Base-by-base conservation (phyloP, 2,797 vertebrate genomes). In the Anguilla pacifica region DNA sequence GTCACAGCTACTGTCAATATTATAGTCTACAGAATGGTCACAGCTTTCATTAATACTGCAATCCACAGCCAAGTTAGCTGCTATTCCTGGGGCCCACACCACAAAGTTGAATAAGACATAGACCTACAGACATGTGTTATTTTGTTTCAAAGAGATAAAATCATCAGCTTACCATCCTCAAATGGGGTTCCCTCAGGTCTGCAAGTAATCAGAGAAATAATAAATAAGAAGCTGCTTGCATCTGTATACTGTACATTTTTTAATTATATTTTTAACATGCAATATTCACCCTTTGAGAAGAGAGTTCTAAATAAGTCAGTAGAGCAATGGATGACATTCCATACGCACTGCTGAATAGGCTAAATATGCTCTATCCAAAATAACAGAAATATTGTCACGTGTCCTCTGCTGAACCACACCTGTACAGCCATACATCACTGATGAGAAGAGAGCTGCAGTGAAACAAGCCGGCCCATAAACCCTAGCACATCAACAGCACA, bases 141-240 rank as follows among this genome's bases (percentile, higher is more conserved):
- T 64, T 19, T 64, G 31, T 35, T 74, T 74, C 70, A 35, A 28
- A 74, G 70, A 77, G 39, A 19, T 15, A 77, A 77, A 77, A 77
- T 39, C 53, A 46, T 84, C 59, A 57, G 94, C 98, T 97, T 96
- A 99, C 98, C 98, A 93, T 99, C 98, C 96, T 99, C 98, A 96
- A 99, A 99, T 87, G 98, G 98, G 84, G 98, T 99, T 91, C 97
- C 98, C 95, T 99, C 98, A 89, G 98, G 98, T 94, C 98, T 99
- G 95, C 89, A 96, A 95, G 87, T 53, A 91, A 94, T 90, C 88
- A 88, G 22, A 91, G 1, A 88, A 0, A 82, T 10, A 77, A n/a
- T 74, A 13, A 77, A 77, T 74, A n/a, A 31, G 13, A 72, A 72
- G n/a, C 46, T 53, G 35, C 70, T 72, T 31, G 70, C 70, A 31